These are phyloP conservation scores for Yasuhikotakia modesta DNA, from an alignment of 2,797 vertebrate species.

Conservation along the genomic window DNA sequence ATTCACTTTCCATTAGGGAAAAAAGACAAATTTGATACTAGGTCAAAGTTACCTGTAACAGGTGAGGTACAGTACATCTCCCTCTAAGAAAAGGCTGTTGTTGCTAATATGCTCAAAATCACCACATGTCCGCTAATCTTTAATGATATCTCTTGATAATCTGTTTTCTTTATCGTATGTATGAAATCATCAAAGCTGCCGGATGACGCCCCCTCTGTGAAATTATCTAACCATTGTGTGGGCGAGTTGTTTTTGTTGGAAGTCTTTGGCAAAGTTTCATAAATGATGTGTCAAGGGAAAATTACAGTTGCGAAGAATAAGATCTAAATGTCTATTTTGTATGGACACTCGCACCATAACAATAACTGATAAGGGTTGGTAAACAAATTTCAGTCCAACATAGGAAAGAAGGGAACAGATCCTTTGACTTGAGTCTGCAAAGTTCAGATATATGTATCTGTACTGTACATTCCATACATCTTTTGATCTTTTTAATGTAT, in stretches of 20 bases:
- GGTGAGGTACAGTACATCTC: not conserved
- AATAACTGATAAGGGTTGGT: not conserved
- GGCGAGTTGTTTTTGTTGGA: conserved; percentile 51
- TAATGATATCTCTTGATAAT: not conserved
- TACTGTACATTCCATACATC: too few relatives aligned
- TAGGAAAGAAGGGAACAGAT: not conserved
- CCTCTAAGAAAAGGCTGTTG: not conserved
- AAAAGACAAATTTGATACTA: not conserved
- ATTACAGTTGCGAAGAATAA: conserved; percentile 35
- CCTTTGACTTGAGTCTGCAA: not conserved
- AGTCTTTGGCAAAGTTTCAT: conserved; percentile 29
- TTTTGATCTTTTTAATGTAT: not conserved
- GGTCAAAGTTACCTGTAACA: conserved; percentile 2
- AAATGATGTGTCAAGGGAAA: conserved; percentile 31
- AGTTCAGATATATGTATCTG: not conserved
- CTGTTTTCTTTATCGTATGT: not conserved
- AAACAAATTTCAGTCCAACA: not conserved
- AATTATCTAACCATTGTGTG: conserved; percentile 52
- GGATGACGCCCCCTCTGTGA: conserved; percentile 36
- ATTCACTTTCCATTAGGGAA: not conserved
- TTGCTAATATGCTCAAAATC: not conserved
- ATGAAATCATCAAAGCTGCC: conserved; percentile 32
- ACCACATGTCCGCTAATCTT: not conserved
- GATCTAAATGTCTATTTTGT: not conserved
- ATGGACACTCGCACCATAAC: not conserved